These are phyloP conservation scores for Stenoptilia bipunctidactyla DNA, from an alignment of 2,888 invertebrate species.

Conservation along the genomic window DNA sequence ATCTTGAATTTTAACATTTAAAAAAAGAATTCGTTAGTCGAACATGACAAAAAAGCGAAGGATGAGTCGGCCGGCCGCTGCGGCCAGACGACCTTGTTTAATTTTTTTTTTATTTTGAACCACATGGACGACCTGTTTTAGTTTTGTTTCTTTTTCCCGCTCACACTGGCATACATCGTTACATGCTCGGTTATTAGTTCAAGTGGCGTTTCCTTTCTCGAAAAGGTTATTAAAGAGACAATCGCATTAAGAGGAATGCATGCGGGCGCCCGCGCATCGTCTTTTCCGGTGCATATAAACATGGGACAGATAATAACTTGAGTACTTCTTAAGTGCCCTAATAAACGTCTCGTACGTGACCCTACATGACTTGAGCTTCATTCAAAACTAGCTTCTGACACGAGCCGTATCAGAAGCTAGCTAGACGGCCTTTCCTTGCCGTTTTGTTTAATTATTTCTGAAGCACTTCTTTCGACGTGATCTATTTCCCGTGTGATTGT, in stretches of 20 bases:
- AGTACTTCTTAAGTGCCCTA: constrained; percentile 15
- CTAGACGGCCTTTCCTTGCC: no score
- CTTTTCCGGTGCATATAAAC: constrained; percentile 8
- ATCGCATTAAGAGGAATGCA: constrained; percentile 8
- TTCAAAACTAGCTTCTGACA: no score
- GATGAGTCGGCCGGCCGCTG: no score
- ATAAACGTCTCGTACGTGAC: constrained; percentile 11
- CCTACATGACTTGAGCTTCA: constrained; percentile 12
- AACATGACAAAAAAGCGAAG: no score
- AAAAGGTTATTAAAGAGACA: constrained; percentile 4
- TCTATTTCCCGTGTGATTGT: constrained; percentile 55
- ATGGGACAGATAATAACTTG: constrained; percentile 8
- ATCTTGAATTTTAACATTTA: no score
- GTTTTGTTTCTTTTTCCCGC: constrained; percentile 18
- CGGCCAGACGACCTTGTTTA: constrained; percentile 21
- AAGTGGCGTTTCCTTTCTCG: constrained; percentile 11
- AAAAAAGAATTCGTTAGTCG: no score
- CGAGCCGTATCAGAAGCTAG: no score
- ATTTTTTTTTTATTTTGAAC: constrained; percentile 22
- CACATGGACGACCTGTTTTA: constrained; percentile 22
- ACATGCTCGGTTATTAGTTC: constrained; percentile 4
- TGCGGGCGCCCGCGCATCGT: constrained; percentile 10
- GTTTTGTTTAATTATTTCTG: no score
- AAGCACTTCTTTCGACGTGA: no score
- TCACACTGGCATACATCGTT: constrained; percentile 12